Evolutionary conservation across 1,140 invertebrate genomes (phyloP).

Genomic region (Drosophila prosaltans): DNA sequence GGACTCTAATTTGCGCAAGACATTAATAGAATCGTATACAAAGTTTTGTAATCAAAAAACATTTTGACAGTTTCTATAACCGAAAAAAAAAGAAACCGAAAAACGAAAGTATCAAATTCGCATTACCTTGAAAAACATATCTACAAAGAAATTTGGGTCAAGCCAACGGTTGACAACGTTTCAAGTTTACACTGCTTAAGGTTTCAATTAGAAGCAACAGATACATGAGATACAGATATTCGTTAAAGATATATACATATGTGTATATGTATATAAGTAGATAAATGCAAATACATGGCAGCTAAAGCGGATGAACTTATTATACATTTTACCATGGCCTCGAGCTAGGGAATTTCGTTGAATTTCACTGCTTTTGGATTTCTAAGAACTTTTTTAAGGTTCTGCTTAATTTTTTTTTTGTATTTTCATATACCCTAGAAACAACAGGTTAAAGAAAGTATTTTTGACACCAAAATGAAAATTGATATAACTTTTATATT

Average conservation of each 20-base stretch:
- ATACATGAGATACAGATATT: constrained; percentile 19
- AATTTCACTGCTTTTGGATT: constrained; percentile 40
- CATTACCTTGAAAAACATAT: constrained; percentile 66
- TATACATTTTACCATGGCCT: constrained; percentile 36
- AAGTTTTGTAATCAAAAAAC: constrained; percentile 66
- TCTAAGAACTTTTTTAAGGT: constrained; percentile 53
- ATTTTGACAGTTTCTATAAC: constrained; percentile 30
- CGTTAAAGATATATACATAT: not conserved
- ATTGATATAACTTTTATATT: too few species aligned
- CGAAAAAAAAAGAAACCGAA: constrained; percentile 30
- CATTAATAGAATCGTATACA: constrained; percentile 54
- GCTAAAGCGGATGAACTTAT: constrained; percentile 44
- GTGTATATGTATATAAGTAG: constrained; percentile 7
- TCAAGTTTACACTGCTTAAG: constrained; percentile 50
- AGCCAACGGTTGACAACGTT: constrained; percentile 50
- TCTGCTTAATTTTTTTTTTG: constrained; percentile 20
- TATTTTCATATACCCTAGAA: not conserved
- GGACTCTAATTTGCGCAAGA: constrained; percentile 53
- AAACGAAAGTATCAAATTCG: constrained; percentile 76
- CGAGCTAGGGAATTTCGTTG: constrained; percentile 47
- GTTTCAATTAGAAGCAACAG: constrained; percentile 70
- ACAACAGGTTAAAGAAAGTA: not conserved
- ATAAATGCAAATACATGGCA: constrained; percentile 1
- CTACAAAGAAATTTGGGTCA: constrained; percentile 69
- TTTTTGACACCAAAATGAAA: too few species aligned